Evolutionary conservation across 2,797 vertebrate species (phyloP).

Genomic region (Arrhamphus sclerolepis): DNA sequence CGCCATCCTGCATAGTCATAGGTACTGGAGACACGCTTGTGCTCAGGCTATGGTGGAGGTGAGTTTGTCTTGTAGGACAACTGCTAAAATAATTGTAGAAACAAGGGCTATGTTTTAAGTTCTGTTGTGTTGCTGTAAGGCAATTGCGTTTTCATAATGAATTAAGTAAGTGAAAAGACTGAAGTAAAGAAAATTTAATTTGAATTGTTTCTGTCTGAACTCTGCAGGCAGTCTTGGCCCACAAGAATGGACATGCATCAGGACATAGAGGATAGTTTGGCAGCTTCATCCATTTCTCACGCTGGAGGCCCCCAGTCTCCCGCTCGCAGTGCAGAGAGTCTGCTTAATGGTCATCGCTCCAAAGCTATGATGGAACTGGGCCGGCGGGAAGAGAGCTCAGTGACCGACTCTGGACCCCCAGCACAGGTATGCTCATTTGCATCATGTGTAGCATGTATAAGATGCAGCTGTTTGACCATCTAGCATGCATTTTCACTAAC

Average conservation of each 20-base stretch:
- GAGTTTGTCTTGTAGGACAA: too few relatives aligned
- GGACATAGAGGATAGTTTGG: conserved; percentile 95
- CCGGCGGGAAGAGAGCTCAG: conserved; percentile 86
- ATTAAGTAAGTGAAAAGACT: too few relatives aligned
- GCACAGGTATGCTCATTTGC: conserved; percentile 40
- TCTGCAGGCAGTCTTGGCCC: conserved; percentile 93
- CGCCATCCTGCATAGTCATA: too few relatives aligned
- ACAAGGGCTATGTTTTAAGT: too few relatives aligned
- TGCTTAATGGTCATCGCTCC: conserved; percentile 92
- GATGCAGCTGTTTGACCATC: neutral
- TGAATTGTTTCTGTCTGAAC: too few relatives aligned
- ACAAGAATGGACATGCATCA: conserved; percentile 94
- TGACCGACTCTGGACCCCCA: conserved; percentile 55
- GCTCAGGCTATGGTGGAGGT: too few relatives aligned
- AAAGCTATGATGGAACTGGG: conserved; percentile 87
- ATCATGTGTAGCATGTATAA: neutral
- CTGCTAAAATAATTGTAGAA: too few relatives aligned
- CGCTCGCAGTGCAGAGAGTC: conserved; percentile 87
- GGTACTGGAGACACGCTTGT: too few relatives aligned
- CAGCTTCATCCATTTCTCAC: conserved; percentile 91
- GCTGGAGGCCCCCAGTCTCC: conserved; percentile 88
- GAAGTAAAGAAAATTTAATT: too few relatives aligned
- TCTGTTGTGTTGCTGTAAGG: too few relatives aligned
- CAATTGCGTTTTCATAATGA: too few relatives aligned
- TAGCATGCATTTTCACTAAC: neutral